These are phyloP conservation scores for Tympanuchus pallidicinctus DNA, from an alignment of 2,113 vertebrate species.

Conservation along the genomic window DNA sequence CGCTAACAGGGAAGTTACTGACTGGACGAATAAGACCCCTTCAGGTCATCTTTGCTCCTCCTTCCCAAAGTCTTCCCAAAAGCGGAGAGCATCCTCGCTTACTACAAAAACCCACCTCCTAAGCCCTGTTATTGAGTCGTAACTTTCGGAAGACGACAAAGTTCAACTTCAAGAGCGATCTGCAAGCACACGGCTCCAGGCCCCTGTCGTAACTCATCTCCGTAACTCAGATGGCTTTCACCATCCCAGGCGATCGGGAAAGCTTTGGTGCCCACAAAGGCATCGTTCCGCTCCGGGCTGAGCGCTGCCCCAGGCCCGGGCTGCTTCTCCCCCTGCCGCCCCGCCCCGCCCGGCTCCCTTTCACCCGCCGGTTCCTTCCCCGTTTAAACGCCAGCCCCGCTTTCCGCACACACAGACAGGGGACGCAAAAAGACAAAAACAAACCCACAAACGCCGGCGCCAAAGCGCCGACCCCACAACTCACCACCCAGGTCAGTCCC, in stretches of 20 bases:
- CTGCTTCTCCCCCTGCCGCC: neutral
- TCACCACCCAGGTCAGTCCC: conserved; percentile 87
- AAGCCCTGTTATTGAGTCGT: neutral
- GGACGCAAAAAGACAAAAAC: neutral
- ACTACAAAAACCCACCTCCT: neutral
- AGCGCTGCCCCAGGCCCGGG: no score
- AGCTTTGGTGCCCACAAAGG: neutral
- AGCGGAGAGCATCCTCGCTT: neutral
- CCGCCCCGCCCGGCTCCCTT: neutral
- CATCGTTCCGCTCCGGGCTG: neutral
- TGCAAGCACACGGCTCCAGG: neutral
- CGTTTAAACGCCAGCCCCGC: neutral
- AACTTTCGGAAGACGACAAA: neutral
- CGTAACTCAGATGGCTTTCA: neutral
- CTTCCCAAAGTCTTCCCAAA: neutral
- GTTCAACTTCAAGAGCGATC: neutral
- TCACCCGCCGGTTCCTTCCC: neutral
- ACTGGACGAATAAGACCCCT: conserved; percentile 50
- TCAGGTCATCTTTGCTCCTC: conserved; percentile 26
- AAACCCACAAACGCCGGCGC: neutral
- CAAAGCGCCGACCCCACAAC: conserved; percentile 17
- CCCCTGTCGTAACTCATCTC: neutral
- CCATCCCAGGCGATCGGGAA: neutral
- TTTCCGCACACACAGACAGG: neutral
- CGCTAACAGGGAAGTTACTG: neutral